phyloP scores from a whole-genome alignment of 2,888 invertebrate genomes.

The Apoda limacodes region DNA sequence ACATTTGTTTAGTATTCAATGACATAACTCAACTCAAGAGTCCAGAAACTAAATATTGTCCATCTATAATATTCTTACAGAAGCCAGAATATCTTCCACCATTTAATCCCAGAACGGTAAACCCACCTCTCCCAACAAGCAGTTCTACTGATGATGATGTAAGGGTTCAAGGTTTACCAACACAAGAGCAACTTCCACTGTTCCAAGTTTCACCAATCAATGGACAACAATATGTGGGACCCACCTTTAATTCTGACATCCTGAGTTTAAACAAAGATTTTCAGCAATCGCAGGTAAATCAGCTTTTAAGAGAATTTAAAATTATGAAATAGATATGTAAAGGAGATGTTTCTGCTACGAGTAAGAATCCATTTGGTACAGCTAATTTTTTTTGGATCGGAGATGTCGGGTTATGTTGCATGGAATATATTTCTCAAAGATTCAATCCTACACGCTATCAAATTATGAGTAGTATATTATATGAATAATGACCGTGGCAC shows the following conservation, averaged over 20 bases:
- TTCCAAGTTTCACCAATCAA: constrained; percentile 51
- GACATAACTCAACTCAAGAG: no score
- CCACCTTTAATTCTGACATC: constrained; percentile 41
- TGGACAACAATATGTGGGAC: constrained; percentile 49
- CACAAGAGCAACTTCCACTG: constrained; percentile 42
- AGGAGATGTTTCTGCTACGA: no score
- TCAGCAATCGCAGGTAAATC: constrained; percentile 43
- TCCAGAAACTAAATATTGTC: no score
- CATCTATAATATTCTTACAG: no score
- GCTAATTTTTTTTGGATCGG: constrained; percentile 1
- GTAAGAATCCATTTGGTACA: no score
- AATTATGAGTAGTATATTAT: no score
- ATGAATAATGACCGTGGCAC: no score
- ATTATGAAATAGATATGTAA: no score
- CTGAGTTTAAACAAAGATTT: constrained; percentile 38
- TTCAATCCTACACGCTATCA: constrained; percentile 5
- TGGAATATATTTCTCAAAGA: constrained; percentile 3
- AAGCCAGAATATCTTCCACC: constrained; percentile 41
- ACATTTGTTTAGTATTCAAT: no score
- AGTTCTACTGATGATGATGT: constrained; percentile 36
- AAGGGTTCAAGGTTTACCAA: constrained; percentile 53
- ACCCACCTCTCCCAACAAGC: constrained; percentile 34
- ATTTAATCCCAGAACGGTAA: no score
- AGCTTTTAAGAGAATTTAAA: no score
- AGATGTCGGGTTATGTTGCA: constrained; percentile 1